Conservation (phyloP, 2,797 vertebrate species). For the Morus bassanus region DNA sequence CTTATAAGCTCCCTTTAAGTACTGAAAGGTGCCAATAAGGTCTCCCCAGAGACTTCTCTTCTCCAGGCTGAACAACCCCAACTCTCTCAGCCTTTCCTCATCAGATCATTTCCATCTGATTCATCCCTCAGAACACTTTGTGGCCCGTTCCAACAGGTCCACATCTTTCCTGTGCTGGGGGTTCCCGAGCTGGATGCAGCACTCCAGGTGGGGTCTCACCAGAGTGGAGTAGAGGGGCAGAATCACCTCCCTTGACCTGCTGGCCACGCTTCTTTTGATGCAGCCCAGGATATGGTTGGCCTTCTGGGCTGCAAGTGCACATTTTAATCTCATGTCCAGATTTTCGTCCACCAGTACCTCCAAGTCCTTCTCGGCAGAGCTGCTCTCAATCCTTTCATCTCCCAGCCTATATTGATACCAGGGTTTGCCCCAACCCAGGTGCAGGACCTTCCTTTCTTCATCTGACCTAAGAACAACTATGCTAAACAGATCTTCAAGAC, state of each 20-base stretch:
- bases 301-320: too few relatives aligned
- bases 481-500: not conserved
- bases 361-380: too few relatives aligned
- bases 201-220: not conserved
- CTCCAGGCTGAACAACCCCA: not conserved
- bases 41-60: rapidly evolving
- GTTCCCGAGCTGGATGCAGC: not conserved
- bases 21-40: not conserved
- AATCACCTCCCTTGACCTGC: not conserved
- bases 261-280: not conserved
- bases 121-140: too few relatives aligned
- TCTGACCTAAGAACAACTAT: not conserved
- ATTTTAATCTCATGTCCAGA: not conserved
- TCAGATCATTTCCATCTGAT: too few relatives aligned
- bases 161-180: not conserved
- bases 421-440: not conserved
- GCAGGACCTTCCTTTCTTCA: not conserved
- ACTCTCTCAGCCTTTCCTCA: not conserved
- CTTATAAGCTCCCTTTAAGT: not conserved
- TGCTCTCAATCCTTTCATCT: too few relatives aligned
- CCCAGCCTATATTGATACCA: not conserved
- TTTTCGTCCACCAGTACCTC: too few relatives aligned
- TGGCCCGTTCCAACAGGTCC: not conserved
- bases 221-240: not conserved
- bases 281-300: too few relatives aligned